These are phyloP conservation scores for Siniperca knerii DNA, from an alignment of 2,113 vertebrate species.

Conservation along the genomic window DNA sequence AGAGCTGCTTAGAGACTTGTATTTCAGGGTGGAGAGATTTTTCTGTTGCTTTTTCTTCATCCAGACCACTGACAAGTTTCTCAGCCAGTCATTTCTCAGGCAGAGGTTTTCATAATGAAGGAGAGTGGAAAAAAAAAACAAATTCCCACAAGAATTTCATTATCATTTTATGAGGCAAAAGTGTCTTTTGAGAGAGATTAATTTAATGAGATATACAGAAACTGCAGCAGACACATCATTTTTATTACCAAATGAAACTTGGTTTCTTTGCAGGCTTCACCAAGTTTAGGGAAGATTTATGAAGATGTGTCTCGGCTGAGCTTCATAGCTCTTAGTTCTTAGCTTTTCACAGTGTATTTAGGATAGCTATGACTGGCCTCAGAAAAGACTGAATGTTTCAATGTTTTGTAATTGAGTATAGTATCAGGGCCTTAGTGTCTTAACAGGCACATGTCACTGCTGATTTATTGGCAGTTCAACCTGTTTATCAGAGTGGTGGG, in stretches of 20 bases:
- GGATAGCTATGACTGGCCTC: not conserved
- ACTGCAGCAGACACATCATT: slow-evolving; percentile 26
- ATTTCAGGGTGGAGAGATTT: slow-evolving; percentile 27
- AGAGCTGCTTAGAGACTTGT: slow-evolving; percentile 2
- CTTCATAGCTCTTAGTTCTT: slow-evolving; percentile 18
- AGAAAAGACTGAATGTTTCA: not conserved
- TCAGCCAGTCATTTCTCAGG: slow-evolving; percentile 24
- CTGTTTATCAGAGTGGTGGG: not conserved
- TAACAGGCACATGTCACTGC: slow-evolving; percentile 4
- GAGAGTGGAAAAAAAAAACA: slow-evolving; percentile 6
- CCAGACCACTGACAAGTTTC: slow-evolving; percentile 20
- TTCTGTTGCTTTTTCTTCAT: slow-evolving; percentile 27
- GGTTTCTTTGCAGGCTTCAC: slow-evolving; percentile 31
- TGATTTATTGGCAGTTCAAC: slow-evolving; percentile 27
- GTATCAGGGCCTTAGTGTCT: not conserved
- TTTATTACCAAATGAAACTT: slow-evolving; percentile 38
- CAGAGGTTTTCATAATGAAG: slow-evolving; percentile 39
- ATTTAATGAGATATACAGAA: slow-evolving; percentile 50
- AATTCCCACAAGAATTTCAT: slow-evolving; percentile 52
- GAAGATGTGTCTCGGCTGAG: slow-evolving; percentile 11
- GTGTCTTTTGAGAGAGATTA: slow-evolving; percentile 38
- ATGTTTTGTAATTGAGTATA: not conserved
- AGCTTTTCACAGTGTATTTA: not conserved
- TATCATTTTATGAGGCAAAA: slow-evolving; percentile 47
- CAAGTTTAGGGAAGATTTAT: slow-evolving; percentile 26